A percentile compares a stretch with the other conserved stretches of the same genome.
Conservation (phyloP, 2,113 vertebrate species). For the Paratilapia polleni region DNA sequence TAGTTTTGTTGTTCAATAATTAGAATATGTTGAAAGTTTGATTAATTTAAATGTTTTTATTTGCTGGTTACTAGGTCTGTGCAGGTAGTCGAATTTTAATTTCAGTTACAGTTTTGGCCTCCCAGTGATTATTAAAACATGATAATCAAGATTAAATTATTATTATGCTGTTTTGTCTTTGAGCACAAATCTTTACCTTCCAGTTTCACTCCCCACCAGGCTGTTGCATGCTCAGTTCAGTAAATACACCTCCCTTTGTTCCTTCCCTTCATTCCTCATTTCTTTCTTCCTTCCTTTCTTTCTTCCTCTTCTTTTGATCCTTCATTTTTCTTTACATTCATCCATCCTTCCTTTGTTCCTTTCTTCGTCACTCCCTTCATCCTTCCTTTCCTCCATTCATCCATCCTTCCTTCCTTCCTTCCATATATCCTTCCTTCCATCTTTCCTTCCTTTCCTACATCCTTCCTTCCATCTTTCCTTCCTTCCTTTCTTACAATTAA, state of each 20-base stretch:
- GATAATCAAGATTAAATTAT: not conserved
- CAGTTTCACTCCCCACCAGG: not conserved
- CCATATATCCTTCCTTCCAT: too few species aligned
- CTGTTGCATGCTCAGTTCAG: too few species aligned
- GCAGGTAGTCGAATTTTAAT: not conserved
- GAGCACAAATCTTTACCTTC: not conserved
- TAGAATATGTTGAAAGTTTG: not conserved
- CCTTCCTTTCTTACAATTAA: not conserved
- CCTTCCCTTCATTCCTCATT: not conserved
- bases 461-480: not conserved
- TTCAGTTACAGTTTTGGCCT: not conserved
- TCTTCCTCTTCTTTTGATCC: too few species aligned
- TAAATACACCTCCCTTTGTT: too few species aligned
- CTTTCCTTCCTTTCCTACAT: not conserved
- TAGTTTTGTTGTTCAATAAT: not conserved
- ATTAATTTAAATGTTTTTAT: not conserved
- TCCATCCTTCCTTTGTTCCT: too few species aligned
- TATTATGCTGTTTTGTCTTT: not conserved
- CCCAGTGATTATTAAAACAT: not conserved
- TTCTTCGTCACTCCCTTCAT: too few species aligned
- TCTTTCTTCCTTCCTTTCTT: too few species aligned
- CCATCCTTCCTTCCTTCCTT: not conserved
- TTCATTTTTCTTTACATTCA: not conserved
- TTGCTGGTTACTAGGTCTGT: not conserved
- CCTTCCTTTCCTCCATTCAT: not conserved